phyloP scores from a whole-genome alignment of 2,113 vertebrate species.

The Microcebus lehilahytsara region DNA sequence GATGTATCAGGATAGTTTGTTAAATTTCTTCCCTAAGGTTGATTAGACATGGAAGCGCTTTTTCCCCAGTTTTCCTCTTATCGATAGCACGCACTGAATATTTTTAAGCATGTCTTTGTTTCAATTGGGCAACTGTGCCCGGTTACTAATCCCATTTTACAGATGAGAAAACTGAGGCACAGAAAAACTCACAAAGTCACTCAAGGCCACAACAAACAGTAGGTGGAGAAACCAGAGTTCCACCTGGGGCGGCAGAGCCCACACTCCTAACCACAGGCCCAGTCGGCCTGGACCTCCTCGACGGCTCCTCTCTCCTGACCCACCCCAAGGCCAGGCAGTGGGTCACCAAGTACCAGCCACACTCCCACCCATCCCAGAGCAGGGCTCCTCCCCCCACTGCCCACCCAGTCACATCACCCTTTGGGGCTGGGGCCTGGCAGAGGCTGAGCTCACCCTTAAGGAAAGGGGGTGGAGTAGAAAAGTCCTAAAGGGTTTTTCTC shows the following conservation, averaged over 20 bases:
- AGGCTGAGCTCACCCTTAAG: background rate
- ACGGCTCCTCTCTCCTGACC: background rate
- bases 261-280: background rate
- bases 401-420: background rate
- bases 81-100: background rate
- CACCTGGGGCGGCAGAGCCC: background rate
- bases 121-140: background rate
- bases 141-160: background rate
- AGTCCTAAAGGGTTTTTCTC: background rate
- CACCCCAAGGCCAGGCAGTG: background rate
- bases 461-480: background rate
- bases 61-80: background rate
- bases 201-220: background rate
- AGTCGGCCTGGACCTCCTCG: background rate
- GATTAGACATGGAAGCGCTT: background rate
- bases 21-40: background rate
- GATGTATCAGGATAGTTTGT: background rate
- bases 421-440: background rate
- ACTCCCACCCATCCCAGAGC: too few relatives aligned
- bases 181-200: background rate
- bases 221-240: background rate
- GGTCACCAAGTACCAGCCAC: background rate
- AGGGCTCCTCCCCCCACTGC: background rate
- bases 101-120: background rate
- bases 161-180: background rate